Base-by-base conservation (phyloP, 1,140 invertebrate species). In the Caerostris extrusa region DNA sequence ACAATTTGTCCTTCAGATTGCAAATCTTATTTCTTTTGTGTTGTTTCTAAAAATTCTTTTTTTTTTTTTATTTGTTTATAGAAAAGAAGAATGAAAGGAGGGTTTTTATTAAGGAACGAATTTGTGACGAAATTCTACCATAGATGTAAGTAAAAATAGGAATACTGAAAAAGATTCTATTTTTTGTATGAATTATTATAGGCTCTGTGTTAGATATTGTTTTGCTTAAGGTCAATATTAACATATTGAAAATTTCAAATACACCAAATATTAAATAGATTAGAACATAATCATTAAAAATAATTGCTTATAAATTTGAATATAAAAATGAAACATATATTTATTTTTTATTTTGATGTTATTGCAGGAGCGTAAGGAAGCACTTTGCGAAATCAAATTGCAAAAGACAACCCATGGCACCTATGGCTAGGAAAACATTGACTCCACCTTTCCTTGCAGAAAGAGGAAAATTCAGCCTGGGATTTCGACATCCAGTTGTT, bases 1-100 rank as follows among this genome's bases (percentile, higher is more conserved):
- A 34, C 34, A 34, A 34, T 34, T 34, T 34, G 34, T 34, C 34
- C 34, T 34, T 34, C 34, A 34, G 34, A 34, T 34, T 34, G 34
- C 34, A 34, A 34, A 34, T 34, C 34, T 34, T 34, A 34, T 34
- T 34, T 34, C 34, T 34, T 34, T 34, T 34, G 34, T 34, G 2
- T 34, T 34, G 34, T 34, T 34, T 34, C 34, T 34, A 34, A 4
- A 64, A 64, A 64, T 5, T 14, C 61, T 64, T 64, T 64, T 14
- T 61, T 61, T 0, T 69, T 19, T 71, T 19, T 6, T 50, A 6
- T 90, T 86, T 86, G 7, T 34, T 77, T 71, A 56, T 67, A 94
- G 93, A 90, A n/a, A 94, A 94, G 86, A 90, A 58, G 34, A 94
- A 94, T 94, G 93, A 94, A 58, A 94, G 85, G 55, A 90, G 93